Evolutionary conservation across 2,797 vertebrate species (phyloP).

Genomic region (Paguma larvata): DNA sequence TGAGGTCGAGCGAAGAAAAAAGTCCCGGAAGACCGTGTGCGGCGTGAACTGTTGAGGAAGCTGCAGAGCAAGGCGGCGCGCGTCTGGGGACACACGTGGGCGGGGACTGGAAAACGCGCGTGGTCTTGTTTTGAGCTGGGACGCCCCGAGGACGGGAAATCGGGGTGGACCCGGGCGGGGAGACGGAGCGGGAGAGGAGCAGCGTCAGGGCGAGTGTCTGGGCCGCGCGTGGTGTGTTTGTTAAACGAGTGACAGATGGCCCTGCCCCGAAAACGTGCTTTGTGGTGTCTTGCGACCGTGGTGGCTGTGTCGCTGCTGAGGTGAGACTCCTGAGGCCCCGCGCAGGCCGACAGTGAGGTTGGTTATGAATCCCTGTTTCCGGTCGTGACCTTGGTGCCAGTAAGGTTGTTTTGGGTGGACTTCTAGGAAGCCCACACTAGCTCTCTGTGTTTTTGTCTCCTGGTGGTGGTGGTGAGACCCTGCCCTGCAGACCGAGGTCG

Average conservation of each 20-base stretch:
- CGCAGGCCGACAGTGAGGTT: too few species aligned
- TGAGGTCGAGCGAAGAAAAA: fast-evolving
- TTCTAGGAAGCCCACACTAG: too few species aligned
- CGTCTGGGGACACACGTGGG: fast-evolving
- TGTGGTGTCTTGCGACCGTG: not conserved
- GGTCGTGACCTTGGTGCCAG: not conserved
- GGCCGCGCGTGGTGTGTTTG: too few species aligned
- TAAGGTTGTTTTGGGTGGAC: too few species aligned
- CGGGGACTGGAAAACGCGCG: not conserved
- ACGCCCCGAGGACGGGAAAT: not conserved
- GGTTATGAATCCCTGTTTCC: fast-evolving
- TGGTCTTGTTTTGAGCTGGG: too few species aligned
- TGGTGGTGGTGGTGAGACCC: not conserved
- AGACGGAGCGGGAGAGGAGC: fast-evolving
- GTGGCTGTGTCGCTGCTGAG: not conserved
- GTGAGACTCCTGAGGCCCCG: fast-evolving
- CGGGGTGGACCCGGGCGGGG: not conserved
- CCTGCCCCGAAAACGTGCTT: fast-evolving
- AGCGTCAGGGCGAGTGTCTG: fast-evolving
- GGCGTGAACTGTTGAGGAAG: not conserved
- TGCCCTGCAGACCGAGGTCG: fast-evolving
- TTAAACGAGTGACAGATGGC: not conserved
- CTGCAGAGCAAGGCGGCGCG: fast-evolving
- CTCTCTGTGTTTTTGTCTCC: fast-evolving
- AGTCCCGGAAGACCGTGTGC: fast-evolving